Percentiles rank a stretch among this genome's conserved stretches.
These are phyloP conservation scores for Heterodera schachtii DNA, from an alignment of 1,140 invertebrate species.

Conservation along the genomic window DNA sequence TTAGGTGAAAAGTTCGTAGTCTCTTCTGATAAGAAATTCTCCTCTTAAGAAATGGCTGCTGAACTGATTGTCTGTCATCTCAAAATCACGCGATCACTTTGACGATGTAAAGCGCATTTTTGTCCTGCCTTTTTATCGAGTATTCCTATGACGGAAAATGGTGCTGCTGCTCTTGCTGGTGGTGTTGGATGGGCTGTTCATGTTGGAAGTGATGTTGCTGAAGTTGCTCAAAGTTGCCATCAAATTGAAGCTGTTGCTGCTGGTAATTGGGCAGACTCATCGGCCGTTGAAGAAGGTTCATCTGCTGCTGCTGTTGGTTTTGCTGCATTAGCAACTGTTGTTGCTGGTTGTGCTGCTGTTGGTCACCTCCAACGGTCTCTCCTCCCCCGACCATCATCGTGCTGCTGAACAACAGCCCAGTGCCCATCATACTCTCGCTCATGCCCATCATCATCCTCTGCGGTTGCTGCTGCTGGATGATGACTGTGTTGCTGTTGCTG, in stretches of 20 bases:
- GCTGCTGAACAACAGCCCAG: conserved; percentile 22
- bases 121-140: too few relatives aligned
- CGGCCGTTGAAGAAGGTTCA: conserved; percentile 29
- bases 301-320: conserved; percentile 28
- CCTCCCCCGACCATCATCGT: conserved; percentile 11
- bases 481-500: too few relatives aligned
- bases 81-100: too few relatives aligned
- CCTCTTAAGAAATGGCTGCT: too few relatives aligned
- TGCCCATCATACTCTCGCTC: conserved; percentile 8
- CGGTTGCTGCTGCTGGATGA: background rate
- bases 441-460: conserved; percentile 16
- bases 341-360: background rate
- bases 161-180: conserved; percentile 7
- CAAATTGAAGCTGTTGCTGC: conserved; percentile 1
- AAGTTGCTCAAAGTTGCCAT: conserved; percentile 1
- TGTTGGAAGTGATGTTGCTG: background rate
- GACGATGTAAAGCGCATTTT: too few relatives aligned
- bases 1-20: too few relatives aligned
- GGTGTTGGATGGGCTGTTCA: background rate
- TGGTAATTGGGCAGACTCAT: conserved; percentile 41
- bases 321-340: conserved; percentile 20
- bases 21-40: too few relatives aligned
- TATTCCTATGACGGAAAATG: background rate
- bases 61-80: too few relatives aligned
- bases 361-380: background rate